Percentiles rank a stretch among this genome's conserved stretches.
These are phyloP conservation scores for Chloropsis cyanopogon DNA, from an alignment of 2,113 vertebrate genomes.

Conservation along the genomic window DNA sequence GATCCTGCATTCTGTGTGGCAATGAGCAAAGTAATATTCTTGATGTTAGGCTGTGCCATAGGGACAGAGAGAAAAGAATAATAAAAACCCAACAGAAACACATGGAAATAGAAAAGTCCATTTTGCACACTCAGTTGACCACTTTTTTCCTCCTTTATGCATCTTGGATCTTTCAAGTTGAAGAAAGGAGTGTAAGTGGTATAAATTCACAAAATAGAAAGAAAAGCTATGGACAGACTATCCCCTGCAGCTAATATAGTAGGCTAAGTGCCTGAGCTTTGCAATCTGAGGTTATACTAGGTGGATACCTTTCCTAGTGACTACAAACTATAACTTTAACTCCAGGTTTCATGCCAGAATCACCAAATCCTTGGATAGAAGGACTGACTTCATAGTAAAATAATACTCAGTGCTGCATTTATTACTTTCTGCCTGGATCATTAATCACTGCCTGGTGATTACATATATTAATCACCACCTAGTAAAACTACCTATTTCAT, in stretches of 20 bases:
- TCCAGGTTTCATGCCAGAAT: neutral
- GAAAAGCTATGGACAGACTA: neutral
- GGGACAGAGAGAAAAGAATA: neutral
- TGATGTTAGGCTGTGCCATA: neutral
- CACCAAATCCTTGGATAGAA: neutral
- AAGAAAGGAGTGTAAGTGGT: neutral
- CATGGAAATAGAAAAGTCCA: neutral
- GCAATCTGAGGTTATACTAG: neutral
- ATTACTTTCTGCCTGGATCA: neutral
- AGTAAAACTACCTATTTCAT: neutral
- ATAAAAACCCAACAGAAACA: neutral
- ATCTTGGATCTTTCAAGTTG: neutral
- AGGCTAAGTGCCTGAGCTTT: neutral
- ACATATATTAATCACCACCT: neutral
- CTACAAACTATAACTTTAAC: neutral
- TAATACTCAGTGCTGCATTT: neutral
- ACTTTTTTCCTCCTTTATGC: neutral
- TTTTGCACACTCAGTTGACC: neutral
- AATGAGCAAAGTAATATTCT: neutral
- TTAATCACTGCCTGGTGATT: neutral
- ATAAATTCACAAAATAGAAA: neutral
- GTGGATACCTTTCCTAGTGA: neutral
- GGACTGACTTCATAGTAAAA: neutral
- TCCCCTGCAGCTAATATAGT: neutral
- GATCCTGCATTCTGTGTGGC: neutral